Evolutionary conservation across 1,140 invertebrate genomes (phyloP).

Genomic region (Rhopalosiphum padi): DNA sequence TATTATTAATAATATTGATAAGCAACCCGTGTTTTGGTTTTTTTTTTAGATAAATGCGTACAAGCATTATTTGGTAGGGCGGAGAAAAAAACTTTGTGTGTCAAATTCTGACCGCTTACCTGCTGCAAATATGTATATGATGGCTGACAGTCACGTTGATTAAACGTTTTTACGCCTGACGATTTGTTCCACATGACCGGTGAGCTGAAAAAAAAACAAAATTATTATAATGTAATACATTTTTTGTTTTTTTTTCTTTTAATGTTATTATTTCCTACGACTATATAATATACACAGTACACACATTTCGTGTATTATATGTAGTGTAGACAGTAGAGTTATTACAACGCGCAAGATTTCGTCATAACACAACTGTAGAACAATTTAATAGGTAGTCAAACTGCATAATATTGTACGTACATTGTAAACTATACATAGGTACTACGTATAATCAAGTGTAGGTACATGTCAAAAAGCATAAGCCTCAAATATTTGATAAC

Average conservation of each 20-base stretch:
- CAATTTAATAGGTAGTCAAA: neutral
- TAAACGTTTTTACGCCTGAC: slow-evolving; percentile 51
- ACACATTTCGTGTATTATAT: neutral
- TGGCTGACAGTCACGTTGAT: slow-evolving; percentile 48
- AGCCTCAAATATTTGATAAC: neutral
- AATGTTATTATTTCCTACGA: neutral
- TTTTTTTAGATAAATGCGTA: neutral
- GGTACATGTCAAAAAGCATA: neutral
- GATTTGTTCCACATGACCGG: slow-evolving; percentile 53
- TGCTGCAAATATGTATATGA: slow-evolving; percentile 15
- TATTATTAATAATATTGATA: no score
- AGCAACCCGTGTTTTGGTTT: neutral
- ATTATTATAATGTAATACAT: slow-evolving; percentile 26
- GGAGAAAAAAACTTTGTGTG: slow-evolving; percentile 17
- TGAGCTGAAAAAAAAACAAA: slow-evolving; percentile 41
- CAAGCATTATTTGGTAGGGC: neutral
- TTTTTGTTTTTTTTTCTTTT: neutral
- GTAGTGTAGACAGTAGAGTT: neutral
- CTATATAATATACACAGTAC: neutral
- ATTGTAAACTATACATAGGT: neutral
- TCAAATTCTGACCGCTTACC: slow-evolving; percentile 33
- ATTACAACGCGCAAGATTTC: slow-evolving; percentile 13
- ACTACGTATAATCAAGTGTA: neutral
- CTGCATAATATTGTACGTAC: neutral
- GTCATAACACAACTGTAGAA: slow-evolving; percentile 4